Conservation (phyloP, 37 sponge, comb jelly and placozoan species). For the Ianthella basta region DNA sequence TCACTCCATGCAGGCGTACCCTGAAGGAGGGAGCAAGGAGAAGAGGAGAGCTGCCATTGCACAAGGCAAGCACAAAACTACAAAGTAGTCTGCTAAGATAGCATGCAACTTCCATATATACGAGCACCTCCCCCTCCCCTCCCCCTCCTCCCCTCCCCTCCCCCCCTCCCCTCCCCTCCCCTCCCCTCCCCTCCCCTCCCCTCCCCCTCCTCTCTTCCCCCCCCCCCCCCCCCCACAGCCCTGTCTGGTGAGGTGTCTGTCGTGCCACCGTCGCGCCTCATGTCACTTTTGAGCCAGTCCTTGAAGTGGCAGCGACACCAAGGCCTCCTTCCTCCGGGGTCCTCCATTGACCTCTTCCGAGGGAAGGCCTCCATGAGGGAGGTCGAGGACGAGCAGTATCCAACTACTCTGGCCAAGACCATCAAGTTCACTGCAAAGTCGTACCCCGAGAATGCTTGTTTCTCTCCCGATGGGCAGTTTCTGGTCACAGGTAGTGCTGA, state of each 20-base stretch:
- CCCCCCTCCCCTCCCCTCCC: not conserved
- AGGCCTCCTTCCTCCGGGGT: conserved; percentile 80
- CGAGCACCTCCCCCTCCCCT: not conserved
- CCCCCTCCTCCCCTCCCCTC: not conserved
- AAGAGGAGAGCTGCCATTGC: conserved; percentile 93
- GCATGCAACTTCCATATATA: not conserved
- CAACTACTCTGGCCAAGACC: conserved; percentile 81
- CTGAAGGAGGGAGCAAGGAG: conserved; percentile 97
- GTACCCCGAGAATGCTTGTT: conserved; percentile 85
- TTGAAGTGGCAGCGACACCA: conserved; percentile 99
- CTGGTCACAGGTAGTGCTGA: conserved; percentile 97
- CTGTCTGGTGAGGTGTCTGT: conserved; percentile 96
- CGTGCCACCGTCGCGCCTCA: conserved; percentile 92
- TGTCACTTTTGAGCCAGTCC: conserved; percentile 93
- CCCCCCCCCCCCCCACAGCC: conserved; percentile 40
- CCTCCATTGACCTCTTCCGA: conserved; percentile 63
- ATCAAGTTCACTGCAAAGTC: conserved; percentile 97
- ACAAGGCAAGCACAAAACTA: conserved; percentile 45
- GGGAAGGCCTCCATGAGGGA: conserved; percentile 87
- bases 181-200: not conserved
- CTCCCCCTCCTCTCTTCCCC: too few relatives aligned
- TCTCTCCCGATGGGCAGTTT: conserved; percentile 98
- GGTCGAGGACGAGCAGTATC: conserved; percentile 94
- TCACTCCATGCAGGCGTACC: conserved; percentile 72
- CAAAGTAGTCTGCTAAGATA: not conserved